These are phyloP conservation scores for Cybosia mesomella DNA, from an alignment of 2,888 invertebrate species.

Conservation along the genomic window DNA sequence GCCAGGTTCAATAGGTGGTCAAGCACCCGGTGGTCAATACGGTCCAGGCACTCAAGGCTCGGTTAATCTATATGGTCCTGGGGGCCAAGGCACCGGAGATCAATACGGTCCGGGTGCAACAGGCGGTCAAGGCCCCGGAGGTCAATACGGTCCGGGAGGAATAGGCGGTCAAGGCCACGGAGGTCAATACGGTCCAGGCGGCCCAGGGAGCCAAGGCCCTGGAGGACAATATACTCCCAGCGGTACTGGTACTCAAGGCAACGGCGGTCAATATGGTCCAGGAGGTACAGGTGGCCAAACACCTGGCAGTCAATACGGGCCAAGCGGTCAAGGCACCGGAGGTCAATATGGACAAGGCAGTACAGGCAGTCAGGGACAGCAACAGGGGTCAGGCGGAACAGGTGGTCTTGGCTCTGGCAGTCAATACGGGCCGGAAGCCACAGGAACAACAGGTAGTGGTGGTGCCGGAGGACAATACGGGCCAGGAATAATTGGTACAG, in stretches of 20 bases:
- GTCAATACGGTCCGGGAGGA: constrained; percentile 7
- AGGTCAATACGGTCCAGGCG: constrained; percentile 25
- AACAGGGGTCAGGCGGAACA: constrained; percentile 8
- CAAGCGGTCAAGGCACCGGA: neutral
- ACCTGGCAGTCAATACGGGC: constrained; percentile 6
- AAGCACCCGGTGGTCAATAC: constrained; percentile 21
- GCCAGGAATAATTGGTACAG: constrained; percentile 15
- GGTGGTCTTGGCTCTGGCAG: neutral
- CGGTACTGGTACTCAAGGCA: constrained; percentile 21
- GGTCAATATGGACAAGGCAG: constrained; percentile 22
- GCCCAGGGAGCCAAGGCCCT: neutral
- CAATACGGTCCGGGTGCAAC: constrained; percentile 21
- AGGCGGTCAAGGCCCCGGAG: constrained; percentile 5
- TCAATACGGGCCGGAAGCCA: constrained; percentile 19
- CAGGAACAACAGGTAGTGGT: constrained; percentile 21
- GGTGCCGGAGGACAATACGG: constrained; percentile 19
- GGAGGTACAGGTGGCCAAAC: constrained; percentile 15
- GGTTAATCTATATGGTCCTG: constrained; percentile 34
- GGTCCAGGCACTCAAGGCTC: constrained; percentile 13
- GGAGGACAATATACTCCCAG: constrained; percentile 17
- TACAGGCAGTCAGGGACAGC: constrained; percentile 10
- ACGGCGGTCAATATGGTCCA: constrained; percentile 17
- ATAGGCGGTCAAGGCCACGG: neutral
- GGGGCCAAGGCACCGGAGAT: constrained; percentile 16
- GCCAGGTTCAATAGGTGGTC: constrained; percentile 17